Evolutionary conservation across 2,113 vertebrate species (phyloP), one percentile per base, ranked within the genome.

Genomic region (Forbesichthys papilliferus): DNA sequence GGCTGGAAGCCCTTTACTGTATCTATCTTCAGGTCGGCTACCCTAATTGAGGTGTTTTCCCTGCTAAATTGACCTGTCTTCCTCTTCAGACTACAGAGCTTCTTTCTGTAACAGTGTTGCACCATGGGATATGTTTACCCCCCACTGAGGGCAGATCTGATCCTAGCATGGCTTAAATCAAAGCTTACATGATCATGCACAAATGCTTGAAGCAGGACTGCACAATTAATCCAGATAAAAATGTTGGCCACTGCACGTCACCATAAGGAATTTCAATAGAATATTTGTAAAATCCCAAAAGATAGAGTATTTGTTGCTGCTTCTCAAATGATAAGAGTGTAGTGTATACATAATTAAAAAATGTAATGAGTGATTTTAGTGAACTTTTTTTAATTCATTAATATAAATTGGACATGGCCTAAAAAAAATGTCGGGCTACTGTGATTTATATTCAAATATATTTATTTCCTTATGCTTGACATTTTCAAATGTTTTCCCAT

Each of bases 111-210:
- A 83, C 75, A 74, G 64, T 70, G 75, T 68, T 75, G 75, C 79
- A 73, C 79, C 66, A 63, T 73, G 79, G 81, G 78, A 80, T 61
- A 60, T 18, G 36, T 78, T 83, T 63, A 73, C 78, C 79, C 74
- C 66, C 71, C 53, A 51, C 48, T 64, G 71, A 2, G 52, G 11
- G 66, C 54, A 73, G 69, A 88, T 86, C 70, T 76, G 65, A 65
- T 65, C 55, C 77, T 88, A 80, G 82, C 81, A 77, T 64, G 66
- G 64, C 69, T 61, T 85, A 68, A 84, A 88, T 89, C 81, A 74
- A 79, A 86, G 73, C 78, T 62, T 69, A 75, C 71, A 58, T 20
- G 70, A 68, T 72, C 64, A 48, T 55, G 46, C 52, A 73, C 42
- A 56, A 47, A 49, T 16, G 56, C 60, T 70, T 60, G 51, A 65